phyloP scores from a whole-genome alignment of 2,888 invertebrate genomes.

The Halictus ligatus region DNA sequence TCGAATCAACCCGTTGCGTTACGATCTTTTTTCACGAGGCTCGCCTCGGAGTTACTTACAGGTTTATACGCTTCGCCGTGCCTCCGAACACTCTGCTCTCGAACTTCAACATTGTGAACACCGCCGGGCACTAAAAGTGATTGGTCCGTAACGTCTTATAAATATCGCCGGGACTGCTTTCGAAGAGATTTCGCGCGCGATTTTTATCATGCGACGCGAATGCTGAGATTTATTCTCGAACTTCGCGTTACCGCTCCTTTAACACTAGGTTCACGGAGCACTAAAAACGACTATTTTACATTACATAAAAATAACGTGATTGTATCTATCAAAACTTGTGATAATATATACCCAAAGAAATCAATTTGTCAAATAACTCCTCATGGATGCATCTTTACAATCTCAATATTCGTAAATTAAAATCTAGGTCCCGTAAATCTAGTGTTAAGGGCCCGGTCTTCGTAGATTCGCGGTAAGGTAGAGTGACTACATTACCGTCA shows the following conservation, averaged over 20 bases:
- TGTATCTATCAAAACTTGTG: too few species aligned
- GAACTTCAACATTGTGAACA: background rate
- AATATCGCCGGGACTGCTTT: background rate
- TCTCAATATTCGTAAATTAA: too few species aligned
- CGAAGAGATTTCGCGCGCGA: background rate
- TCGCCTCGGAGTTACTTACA: background rate
- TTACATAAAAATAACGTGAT: too few species aligned
- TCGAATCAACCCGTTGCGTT: constrained; percentile 2
- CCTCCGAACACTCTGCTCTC: background rate
- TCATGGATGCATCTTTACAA: too few species aligned
- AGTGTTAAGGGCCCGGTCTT: too few species aligned
- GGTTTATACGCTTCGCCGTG: background rate
- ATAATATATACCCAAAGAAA: too few species aligned
- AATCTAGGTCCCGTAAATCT: too few species aligned
- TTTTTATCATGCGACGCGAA: background rate
- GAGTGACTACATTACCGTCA: too few species aligned
- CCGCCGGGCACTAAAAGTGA: background rate
- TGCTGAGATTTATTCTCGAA: background rate
- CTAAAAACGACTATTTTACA: too few species aligned
- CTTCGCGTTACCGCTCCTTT: background rate
- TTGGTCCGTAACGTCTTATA: background rate
- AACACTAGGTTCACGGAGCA: too few species aligned
- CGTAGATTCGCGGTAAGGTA: too few species aligned
- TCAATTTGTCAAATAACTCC: too few species aligned
- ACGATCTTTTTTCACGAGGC: constrained; percentile 6